Base-by-base conservation (phyloP, 2,888 invertebrate genomes). In the Cistogaster globosa region DNA sequence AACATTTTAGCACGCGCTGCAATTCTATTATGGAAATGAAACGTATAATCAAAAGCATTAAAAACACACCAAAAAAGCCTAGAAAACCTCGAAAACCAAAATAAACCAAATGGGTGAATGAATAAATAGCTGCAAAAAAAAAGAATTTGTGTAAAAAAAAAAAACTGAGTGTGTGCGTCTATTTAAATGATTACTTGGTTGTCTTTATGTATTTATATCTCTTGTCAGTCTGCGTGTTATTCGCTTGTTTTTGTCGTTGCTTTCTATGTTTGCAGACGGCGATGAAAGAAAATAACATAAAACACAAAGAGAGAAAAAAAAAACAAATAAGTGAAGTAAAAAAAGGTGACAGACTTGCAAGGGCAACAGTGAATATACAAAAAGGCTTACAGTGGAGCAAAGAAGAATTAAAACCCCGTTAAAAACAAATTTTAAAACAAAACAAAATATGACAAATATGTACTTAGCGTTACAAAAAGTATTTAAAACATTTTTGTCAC, bases 261-360 rank as follows among this genome's bases (percentile, higher is more conserved):
- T 68, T 69, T 69, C 22, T 36, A 14, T 22, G 6, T 60, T 58
- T 14, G 57, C 12, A 67, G 48, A 67, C 67, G 22, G 32, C n/a
- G 36, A 67, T 32, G 26, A 62, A 42, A 53, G n/a, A 5, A 32
- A 16, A 65, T 22, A 51, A 12, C 67, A 42, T 6, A 42, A 26
- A 4, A 26, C 38, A n/a, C 2, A n/a, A 53, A 53, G 20, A n/a
- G 38, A 53, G 20, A 0, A 60, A 57, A 72, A 60, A 62, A 42
- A 67, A 26, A 26, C 26, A 26, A 26, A 69, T 62, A 62, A 20
- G 8, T 18, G 58, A 76, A 42, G 11, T 22, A 26, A 55, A 26
- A 55, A 68, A 74, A 60, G 26, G 74, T 81, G 68, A 55, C 55
- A 81, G 74, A 81, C 53, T 62, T 74, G 62, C 80, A 81, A 75